Conservation (phyloP, 2,113 vertebrate genomes). For the Brienomyrus brachyistius region DNA sequence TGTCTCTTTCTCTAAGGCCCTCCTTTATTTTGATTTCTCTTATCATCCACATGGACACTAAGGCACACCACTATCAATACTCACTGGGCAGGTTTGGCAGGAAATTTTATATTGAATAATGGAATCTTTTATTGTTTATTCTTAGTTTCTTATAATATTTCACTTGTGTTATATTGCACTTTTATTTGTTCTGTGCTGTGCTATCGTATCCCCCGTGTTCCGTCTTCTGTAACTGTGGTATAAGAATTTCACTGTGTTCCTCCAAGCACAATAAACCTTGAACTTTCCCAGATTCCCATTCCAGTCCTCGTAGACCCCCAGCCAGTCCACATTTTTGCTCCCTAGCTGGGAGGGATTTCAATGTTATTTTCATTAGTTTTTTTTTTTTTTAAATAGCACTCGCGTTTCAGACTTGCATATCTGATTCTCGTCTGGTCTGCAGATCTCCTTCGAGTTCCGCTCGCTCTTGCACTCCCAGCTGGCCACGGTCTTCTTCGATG, state of each 20-base stretch:
- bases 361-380: neutral
- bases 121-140: neutral
- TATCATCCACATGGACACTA: neutral
- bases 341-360: neutral
- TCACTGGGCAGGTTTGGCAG: neutral
- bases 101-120: neutral
- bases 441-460: neutral
- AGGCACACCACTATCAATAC: neutral
- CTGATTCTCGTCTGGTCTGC: neutral
- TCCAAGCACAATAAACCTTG: neutral
- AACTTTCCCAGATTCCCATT: neutral
- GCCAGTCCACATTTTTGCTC: neutral
- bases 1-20: constrained; percentile 22
- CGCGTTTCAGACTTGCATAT: neutral
- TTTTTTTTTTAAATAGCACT: neutral
- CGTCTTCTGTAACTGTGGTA: neutral
- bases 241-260: neutral
- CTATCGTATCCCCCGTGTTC: neutral
- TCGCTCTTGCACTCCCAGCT: neutral
- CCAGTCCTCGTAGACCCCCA: neutral
- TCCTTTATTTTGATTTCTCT: neutral
- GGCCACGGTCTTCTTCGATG: neutral
- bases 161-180: neutral
- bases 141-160: neutral
- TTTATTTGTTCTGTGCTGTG: neutral